Conservation (phyloP, 2,888 invertebrate species). For the Phaedon cochleariae region DNA sequence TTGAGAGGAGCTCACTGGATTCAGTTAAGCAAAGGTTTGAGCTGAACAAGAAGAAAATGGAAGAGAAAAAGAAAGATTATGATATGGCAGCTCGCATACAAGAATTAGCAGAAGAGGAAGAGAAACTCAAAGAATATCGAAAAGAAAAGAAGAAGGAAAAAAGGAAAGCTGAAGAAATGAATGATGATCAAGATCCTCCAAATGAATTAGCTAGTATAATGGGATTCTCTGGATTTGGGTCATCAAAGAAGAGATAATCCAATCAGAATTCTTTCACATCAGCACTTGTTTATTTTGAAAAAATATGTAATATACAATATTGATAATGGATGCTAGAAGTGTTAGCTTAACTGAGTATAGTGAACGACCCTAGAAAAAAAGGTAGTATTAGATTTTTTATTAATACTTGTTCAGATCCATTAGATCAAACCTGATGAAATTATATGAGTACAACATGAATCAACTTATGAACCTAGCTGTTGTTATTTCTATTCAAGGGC, state of each 20-base stretch:
- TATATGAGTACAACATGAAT: no score
- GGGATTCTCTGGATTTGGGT: constrained; percentile 95
- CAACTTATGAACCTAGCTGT: no score
- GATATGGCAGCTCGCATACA: constrained; percentile 89
- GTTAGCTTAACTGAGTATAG: neutral
- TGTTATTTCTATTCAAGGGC: no score
- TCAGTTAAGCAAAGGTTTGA: constrained; percentile 94
- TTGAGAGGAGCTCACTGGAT: constrained; percentile 92
- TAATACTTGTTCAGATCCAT: no score
- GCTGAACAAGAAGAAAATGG: constrained; percentile 90
- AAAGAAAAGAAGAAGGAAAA: constrained; percentile 89
- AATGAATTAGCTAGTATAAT: constrained; percentile 88
- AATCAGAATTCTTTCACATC: neutral
- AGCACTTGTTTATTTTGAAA: neutral
- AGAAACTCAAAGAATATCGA: constrained; percentile 87
- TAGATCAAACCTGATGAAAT: no score
- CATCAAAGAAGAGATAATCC: constrained; percentile 70
- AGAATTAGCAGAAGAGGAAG: constrained; percentile 96
- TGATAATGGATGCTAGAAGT: neutral
- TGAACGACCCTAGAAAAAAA: neutral
- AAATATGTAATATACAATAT: neutral
- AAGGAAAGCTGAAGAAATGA: constrained; percentile 82
- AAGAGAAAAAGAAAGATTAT: constrained; percentile 96
- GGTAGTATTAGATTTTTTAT: no score
- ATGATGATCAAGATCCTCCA: constrained; percentile 65